Evolutionary conservation across 1,140 invertebrate genomes (phyloP).

Genomic region (Meloidogyne exigua): DNA sequence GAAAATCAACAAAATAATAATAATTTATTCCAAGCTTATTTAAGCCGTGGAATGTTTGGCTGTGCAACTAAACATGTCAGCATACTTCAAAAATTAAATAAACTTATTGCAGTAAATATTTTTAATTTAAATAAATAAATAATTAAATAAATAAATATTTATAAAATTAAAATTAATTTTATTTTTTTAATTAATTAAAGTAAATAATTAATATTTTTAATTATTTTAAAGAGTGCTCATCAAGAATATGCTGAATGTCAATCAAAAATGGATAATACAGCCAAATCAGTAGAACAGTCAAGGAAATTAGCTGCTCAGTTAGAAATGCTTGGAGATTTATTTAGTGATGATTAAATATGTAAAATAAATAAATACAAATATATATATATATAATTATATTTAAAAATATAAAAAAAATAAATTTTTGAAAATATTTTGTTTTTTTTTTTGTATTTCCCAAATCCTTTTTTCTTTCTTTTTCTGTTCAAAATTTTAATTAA

Average conservation of each 20-base stretch:
- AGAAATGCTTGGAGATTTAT: slow-evolving; percentile 5
- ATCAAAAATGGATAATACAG: not conserved
- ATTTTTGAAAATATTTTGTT: slow-evolving; percentile 1
- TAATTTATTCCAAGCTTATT: not conserved
- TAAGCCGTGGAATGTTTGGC: not conserved
- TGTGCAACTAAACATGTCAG: not conserved
- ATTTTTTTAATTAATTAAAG: not conserved
- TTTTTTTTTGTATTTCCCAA: not conserved
- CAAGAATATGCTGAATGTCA: slow-evolving; percentile 1
- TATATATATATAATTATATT: not conserved
- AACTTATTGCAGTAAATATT: slow-evolving; percentile 1
- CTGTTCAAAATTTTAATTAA: too few species aligned
- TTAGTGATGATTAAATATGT: not conserved
- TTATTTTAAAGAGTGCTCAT: not conserved
- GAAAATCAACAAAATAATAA: not conserved
- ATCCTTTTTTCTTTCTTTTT: too few species aligned
- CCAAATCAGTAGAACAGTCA: not conserved
- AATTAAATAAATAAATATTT: too few species aligned
- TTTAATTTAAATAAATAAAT: not conserved
- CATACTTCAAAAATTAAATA: not conserved
- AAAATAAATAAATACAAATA: not conserved
- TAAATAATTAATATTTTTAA: too few species aligned
- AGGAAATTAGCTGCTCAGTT: slow-evolving; percentile 2
- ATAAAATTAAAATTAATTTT: not conserved
- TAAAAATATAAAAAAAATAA: too few species aligned